Evolutionary conservation across 2,888 invertebrate genomes (phyloP).

Genomic region (Athetis lepigone): DNA sequence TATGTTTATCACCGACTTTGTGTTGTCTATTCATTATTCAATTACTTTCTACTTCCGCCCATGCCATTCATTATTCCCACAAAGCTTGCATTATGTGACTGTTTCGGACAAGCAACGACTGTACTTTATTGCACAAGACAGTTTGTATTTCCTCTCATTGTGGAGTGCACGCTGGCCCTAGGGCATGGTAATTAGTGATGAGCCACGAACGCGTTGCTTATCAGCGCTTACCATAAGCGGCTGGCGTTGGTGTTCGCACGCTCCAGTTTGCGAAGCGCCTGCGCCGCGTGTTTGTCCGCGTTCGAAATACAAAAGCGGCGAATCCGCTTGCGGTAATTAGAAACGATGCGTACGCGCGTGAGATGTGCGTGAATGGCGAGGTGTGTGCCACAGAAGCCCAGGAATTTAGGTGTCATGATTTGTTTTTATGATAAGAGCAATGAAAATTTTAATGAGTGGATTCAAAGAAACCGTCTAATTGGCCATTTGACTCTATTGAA

Average conservation of each 20-base stretch:
- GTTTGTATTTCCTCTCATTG: conserved; percentile 43
- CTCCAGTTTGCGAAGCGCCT: conserved; percentile 71
- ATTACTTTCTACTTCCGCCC: conserved; percentile 17
- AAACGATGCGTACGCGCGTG: conserved; percentile 53
- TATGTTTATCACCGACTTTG: neutral
- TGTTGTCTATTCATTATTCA: neutral
- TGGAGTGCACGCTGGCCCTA: conserved; percentile 49
- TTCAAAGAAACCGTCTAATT: conserved; percentile 27
- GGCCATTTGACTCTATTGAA: conserved; percentile 20
- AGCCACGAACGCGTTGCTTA: conserved; percentile 66
- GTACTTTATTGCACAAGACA: conserved; percentile 25
- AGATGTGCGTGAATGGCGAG: conserved; percentile 57
- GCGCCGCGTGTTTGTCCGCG: conserved; percentile 59
- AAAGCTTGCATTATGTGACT: conserved; percentile 27
- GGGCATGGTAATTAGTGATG: conserved; percentile 70
- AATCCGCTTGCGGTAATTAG: conserved; percentile 66
- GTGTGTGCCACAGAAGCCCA: conserved; percentile 42
- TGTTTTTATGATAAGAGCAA: conserved; percentile 40
- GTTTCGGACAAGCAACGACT: conserved; percentile 32
- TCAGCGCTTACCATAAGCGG: conserved; percentile 71
- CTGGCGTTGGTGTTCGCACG: conserved; percentile 73
- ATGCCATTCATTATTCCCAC: conserved; percentile 9
- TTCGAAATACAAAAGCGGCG: conserved; percentile 64
- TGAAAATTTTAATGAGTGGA: conserved; percentile 47
- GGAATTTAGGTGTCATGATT: conserved; percentile 49